A percentile compares a stretch with the other conserved stretches of the same genome.
Evolutionary conservation across 2,888 invertebrate species (phyloP).

Genomic region (Chrysopilus asiliformis): DNA sequence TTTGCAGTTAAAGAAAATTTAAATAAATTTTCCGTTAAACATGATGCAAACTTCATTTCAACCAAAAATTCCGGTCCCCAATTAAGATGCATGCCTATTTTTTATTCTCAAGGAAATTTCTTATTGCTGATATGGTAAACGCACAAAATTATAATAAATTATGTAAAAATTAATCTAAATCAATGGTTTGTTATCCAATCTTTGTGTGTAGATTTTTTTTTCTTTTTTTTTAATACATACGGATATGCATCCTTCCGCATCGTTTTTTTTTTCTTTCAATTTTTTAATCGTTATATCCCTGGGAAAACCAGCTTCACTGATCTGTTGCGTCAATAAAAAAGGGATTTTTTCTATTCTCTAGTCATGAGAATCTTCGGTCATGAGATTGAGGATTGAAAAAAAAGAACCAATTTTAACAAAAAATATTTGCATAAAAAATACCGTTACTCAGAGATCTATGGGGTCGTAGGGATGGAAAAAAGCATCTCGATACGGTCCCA

Average conservation of each 20-base stretch:
- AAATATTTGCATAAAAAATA: constrained; percentile 17
- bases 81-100: background rate
- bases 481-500: too few species aligned
- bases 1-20: too few species aligned
- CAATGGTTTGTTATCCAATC: constrained; percentile 14
- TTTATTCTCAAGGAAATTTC: constrained; percentile 5
- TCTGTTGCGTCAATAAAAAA: too few species aligned
- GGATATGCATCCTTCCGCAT: background rate
- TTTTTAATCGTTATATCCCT: constrained; percentile 10
- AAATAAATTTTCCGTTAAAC: constrained; percentile 16
- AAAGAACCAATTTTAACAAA: constrained; percentile 3
- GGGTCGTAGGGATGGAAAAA: too few species aligned
- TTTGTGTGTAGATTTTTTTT: constrained; percentile 3
- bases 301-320: constrained; percentile 13
- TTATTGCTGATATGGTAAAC: too few species aligned
- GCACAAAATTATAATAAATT: constrained; percentile 14
- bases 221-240: too few species aligned
- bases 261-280: too few species aligned
- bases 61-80: constrained; percentile 2
- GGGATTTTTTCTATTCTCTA: constrained; percentile 8
- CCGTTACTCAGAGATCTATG: constrained; percentile 17
- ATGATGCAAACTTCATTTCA: background rate
- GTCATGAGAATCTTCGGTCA: constrained; percentile 2
- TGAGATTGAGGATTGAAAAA: background rate
- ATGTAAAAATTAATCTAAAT: constrained; percentile 15